Evolutionary conservation across 1,140 invertebrate genomes (phyloP).

Genomic region (Bombus breviceps): DNA sequence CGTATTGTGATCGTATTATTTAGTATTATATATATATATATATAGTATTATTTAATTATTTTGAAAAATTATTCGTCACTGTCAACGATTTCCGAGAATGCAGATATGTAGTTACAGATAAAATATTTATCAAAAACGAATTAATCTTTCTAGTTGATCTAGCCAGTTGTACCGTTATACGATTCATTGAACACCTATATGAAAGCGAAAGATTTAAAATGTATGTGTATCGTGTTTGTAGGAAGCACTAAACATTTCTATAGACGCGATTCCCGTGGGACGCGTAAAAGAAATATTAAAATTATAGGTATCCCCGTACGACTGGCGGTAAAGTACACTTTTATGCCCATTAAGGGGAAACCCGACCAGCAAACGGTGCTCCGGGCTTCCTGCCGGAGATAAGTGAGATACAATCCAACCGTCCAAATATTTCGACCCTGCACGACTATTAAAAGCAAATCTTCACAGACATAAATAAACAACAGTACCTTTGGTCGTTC

Average conservation of each 20-base stretch:
- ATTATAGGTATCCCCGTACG: slow-evolving; percentile 34
- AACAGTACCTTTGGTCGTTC: not conserved
- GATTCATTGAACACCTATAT: not conserved
- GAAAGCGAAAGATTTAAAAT: not conserved
- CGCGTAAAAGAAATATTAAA: slow-evolving; percentile 34
- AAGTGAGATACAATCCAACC: slow-evolving; percentile 27
- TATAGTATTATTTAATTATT: no score
- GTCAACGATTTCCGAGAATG: not conserved
- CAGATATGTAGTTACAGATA: not conserved
- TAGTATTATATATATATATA: no score
- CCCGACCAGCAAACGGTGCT: slow-evolving; percentile 14
- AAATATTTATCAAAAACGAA: not conserved
- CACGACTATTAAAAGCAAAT: slow-evolving; percentile 12
- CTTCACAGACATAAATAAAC: not conserved
- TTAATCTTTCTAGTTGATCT: not conserved
- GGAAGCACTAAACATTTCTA: slow-evolving; percentile 19
- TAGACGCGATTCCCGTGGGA: slow-evolving; percentile 3
- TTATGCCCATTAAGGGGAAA: slow-evolving; percentile 53
- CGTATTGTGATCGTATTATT: not conserved
- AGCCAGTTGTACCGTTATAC: not conserved
- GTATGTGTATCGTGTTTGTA: slow-evolving; percentile 5
- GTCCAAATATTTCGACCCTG: slow-evolving; percentile 12
- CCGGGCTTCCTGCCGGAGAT: slow-evolving; percentile 32
- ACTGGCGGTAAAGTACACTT: slow-evolving; percentile 40
- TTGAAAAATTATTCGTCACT: not conserved